Percentiles rank a stretch among this genome's conserved stretches.
phyloP scores from a whole-genome alignment of 2,888 invertebrate species.

The Dynastes tityus region DNA sequence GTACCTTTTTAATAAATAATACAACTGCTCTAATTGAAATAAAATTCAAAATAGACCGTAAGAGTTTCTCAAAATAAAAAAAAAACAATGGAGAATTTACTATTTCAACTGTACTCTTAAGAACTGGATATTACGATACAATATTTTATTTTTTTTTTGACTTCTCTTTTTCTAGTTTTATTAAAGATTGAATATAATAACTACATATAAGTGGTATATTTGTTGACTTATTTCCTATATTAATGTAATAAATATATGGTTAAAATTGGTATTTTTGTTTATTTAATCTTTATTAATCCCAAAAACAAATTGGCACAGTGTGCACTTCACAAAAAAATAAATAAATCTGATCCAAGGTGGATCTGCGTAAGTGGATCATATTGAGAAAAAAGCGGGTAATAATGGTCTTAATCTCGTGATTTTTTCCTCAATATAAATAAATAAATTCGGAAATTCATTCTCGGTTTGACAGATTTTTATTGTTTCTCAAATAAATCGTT shows the following conservation, averaged over 20 bases:
- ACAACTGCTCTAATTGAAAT: background rate
- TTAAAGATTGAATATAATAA: background rate
- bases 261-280: conserved; percentile 47
- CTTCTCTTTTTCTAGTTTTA: conserved; percentile 6
- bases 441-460: background rate
- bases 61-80: background rate
- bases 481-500: too few species aligned
- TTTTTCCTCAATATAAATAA: background rate
- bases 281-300: too few species aligned
- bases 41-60: background rate
- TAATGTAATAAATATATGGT: conserved; percentile 57
- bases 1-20: conserved; percentile 34
- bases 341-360: background rate
- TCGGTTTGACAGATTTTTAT: too few species aligned
- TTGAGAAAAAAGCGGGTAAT: too few species aligned
- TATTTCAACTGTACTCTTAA: background rate
- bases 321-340: background rate
- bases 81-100: conserved; percentile 5
- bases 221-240: conserved; percentile 55
- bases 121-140: conserved; percentile 1
- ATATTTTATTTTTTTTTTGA: conserved; percentile 15
- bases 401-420: too few species aligned
- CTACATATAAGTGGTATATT: conserved; percentile 45
- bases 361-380: too few species aligned
- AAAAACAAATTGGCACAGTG: too few species aligned